These are phyloP conservation scores for Spisula subtruncata DNA, from an alignment of 2,888 invertebrate species.

Conservation along the genomic window DNA sequence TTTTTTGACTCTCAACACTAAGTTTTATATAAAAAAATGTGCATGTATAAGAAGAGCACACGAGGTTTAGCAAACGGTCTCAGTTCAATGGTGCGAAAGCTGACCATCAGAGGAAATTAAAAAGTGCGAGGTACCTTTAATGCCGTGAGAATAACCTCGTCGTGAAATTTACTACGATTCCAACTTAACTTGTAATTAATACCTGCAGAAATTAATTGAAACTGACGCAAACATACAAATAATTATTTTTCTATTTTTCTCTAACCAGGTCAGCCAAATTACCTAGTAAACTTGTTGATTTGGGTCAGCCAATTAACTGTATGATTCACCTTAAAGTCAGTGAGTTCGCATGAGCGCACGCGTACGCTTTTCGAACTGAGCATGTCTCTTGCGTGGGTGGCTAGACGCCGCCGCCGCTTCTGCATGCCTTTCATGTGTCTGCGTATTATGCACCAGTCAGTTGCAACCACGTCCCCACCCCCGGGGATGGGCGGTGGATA, in stretches of 20 bases:
- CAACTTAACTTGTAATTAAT: neutral
- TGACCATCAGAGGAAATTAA: too few species aligned
- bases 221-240: neutral
- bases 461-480: too few species aligned
- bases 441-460: too few species aligned
- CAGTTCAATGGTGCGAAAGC: too few species aligned
- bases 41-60: too few species aligned
- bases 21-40: too few species aligned
- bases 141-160: neutral
- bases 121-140: neutral
- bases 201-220: neutral
- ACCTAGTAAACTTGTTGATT: neutral
- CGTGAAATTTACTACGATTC: conserved; percentile 5
- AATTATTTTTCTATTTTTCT: conserved; percentile 14
- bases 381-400: neutral
- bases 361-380: neutral
- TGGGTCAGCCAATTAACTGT: neutral
- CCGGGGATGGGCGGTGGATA: too few species aligned
- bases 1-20: too few species aligned
- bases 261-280: neutral
- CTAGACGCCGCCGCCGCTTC: too few species aligned
- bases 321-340: neutral
- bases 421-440: too few species aligned
- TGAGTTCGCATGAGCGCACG: neutral
- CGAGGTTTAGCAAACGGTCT: too few species aligned